Conservation (phyloP, 2,113 vertebrate genomes). For the Dicaeum eximium region DNA sequence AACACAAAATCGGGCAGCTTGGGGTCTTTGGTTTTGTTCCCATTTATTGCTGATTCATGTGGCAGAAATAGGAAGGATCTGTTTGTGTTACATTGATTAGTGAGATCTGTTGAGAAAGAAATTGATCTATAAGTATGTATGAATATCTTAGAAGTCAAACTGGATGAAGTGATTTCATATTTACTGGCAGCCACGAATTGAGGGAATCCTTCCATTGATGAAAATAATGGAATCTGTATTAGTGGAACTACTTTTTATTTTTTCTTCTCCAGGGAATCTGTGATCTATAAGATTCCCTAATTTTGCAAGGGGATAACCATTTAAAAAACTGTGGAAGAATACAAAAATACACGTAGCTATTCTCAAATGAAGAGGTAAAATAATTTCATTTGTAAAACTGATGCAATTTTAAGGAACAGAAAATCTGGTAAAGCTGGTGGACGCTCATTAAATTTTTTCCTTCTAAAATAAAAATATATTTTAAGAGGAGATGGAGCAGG, state of each 20-base stretch:
- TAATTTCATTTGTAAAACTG: not conserved
- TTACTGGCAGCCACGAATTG: not conserved
- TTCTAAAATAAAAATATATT: not conserved
- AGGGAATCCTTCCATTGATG: not conserved
- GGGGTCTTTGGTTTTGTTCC: not conserved
- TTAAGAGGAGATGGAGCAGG: not conserved
- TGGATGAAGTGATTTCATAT: not conserved
- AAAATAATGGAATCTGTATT: not conserved
- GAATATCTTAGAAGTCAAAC: not conserved
- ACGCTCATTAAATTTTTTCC: not conserved
- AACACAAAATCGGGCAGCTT: fast-evolving
- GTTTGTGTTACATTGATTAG: not conserved
- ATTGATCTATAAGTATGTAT: not conserved
- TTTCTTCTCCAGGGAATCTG: not conserved
- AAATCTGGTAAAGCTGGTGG: not conserved
- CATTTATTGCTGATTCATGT: not conserved
- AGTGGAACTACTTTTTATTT: fast-evolving
- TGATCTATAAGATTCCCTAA: not conserved
- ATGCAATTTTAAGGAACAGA: not conserved
- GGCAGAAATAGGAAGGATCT: not conserved
- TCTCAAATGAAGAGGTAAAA: not conserved
- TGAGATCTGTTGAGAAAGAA: not conserved
- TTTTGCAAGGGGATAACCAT: not conserved
- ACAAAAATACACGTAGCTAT: not conserved
- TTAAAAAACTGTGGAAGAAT: not conserved